phyloP scores from a whole-genome alignment of 2,797 vertebrate species.

The Phoeniculus purpureus region DNA sequence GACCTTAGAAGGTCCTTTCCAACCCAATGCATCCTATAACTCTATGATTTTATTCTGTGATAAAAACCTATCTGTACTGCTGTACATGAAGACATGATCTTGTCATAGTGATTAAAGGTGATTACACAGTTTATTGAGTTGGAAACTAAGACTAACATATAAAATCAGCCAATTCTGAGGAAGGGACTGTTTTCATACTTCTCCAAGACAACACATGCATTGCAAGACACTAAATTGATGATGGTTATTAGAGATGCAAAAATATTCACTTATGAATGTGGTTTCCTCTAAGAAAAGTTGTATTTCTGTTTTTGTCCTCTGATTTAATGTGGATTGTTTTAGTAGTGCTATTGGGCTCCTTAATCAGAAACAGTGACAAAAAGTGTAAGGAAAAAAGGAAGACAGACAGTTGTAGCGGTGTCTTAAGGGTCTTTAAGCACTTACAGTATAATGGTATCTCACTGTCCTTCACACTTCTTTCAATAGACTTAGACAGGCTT shows the following conservation, averaged over 20 bases:
- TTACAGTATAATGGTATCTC: neutral
- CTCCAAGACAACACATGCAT: neutral
- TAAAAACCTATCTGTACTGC: neutral
- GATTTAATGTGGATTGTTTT: neutral
- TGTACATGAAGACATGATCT: neutral
- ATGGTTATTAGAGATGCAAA: neutral
- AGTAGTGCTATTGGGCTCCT: neutral
- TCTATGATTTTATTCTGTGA: no score
- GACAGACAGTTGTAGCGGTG: fast-evolving
- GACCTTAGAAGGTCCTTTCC: no score
- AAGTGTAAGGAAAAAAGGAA: neutral
- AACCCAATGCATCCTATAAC: no score
- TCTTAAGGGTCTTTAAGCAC: neutral
- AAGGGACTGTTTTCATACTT: neutral
- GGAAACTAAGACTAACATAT: neutral
- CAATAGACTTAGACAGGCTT: neutral
- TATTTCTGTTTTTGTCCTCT: neutral
- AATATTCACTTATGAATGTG: neutral
- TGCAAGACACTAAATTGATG: neutral
- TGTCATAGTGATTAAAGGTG: neutral
- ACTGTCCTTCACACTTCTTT: neutral
- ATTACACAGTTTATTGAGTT: neutral
- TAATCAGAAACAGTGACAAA: neutral
- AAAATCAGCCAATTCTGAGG: neutral
- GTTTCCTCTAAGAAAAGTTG: neutral